Evolutionary conservation across 92 coral and sea anemone species (phyloP).

Genomic region (Blastomussa wellsi): DNA sequence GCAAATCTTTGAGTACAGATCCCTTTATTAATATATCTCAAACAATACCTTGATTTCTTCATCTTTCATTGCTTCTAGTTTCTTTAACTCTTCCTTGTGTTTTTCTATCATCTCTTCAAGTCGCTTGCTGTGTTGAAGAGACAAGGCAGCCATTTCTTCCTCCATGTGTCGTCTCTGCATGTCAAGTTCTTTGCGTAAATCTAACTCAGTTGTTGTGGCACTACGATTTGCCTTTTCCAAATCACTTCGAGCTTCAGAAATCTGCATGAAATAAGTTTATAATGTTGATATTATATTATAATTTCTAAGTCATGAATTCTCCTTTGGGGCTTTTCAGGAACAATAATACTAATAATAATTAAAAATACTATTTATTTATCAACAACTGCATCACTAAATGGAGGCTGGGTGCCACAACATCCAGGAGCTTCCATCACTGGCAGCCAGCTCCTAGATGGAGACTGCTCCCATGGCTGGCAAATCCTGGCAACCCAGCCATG

Average conservation of each 20-base stretch:
- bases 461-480: too few species aligned
- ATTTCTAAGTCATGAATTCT: too few species aligned
- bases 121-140: slow-evolving; percentile 67
- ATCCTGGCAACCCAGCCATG: too few species aligned
- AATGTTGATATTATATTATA: neutral
- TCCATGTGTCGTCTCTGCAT: slow-evolving; percentile 69
- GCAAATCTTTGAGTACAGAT: neutral
- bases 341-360: too few species aligned
- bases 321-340: too few species aligned
- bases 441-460: too few species aligned
- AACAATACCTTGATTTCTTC: slow-evolving; percentile 80
- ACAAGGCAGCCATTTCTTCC: slow-evolving; percentile 73
- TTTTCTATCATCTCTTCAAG: slow-evolving; percentile 63
- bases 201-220: slow-evolving; percentile 65
- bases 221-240: slow-evolving; percentile 67
- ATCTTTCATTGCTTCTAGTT: slow-evolving; percentile 65
- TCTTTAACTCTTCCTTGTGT: slow-evolving; percentile 68
- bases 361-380: too few species aligned
- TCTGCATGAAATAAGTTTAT: slow-evolving; percentile 36
- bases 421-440: too few species aligned
- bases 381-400: too few species aligned
- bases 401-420: too few species aligned
- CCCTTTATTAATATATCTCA: neutral
- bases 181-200: slow-evolving; percentile 72
- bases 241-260: slow-evolving; percentile 71